Percentiles rank a stretch among this genome's conserved stretches.
phyloP scores from a whole-genome alignment of 1,140 invertebrate species.

The Cyclina sinensis region DNA sequence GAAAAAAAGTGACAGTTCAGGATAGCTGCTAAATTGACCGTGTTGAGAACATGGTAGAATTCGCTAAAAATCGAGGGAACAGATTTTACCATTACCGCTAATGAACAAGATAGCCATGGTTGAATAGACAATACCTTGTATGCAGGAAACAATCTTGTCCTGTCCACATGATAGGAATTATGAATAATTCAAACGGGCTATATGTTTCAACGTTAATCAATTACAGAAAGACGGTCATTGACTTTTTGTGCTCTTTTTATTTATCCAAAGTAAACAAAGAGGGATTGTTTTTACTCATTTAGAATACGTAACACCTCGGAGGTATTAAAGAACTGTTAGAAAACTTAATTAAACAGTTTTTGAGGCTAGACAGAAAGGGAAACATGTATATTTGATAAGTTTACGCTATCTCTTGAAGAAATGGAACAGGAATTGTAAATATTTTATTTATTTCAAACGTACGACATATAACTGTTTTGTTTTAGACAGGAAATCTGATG shows the following conservation, averaged over 20 bases:
- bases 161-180: constrained; percentile 6
- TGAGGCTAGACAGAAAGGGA: not conserved
- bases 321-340: not conserved
- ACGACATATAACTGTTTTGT: too few species aligned
- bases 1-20: not conserved
- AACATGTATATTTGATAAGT: not conserved
- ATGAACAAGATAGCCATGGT: constrained; percentile 1
- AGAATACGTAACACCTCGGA: not conserved
- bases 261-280: not conserved
- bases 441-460: too few species aligned
- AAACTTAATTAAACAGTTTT: constrained; percentile 5
- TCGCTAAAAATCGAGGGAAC: not conserved
- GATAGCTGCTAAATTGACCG: not conserved
- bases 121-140: not conserved
- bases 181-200: constrained; percentile 11
- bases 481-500: too few species aligned
- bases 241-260: not conserved
- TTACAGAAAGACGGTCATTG: not conserved
- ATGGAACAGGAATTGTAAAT: too few species aligned
- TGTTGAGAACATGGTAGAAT: not conserved
- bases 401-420: too few species aligned
- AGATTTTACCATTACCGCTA: not conserved
- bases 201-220: constrained; percentile 24
- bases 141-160: not conserved
- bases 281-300: not conserved